Conservation (phyloP, 2,113 vertebrate genomes). For the Pedetes capensis region DNA sequence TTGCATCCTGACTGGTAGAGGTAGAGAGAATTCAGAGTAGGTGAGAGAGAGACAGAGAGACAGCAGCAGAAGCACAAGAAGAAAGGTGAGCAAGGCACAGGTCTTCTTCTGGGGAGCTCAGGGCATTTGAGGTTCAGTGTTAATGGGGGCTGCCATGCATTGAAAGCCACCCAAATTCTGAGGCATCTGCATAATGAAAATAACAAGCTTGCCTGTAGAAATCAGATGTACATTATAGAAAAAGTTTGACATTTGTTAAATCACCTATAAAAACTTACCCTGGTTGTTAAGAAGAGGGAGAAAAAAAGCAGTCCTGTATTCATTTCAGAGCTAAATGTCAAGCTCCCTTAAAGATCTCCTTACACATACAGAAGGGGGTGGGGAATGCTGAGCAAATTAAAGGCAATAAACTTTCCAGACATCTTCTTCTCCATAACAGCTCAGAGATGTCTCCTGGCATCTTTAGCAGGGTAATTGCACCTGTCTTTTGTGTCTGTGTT, state of each 20-base stretch:
- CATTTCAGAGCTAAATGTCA: conserved; percentile 72
- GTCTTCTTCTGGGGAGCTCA: background rate
- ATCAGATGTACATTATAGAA: conserved; percentile 57
- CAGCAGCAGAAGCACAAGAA: background rate
- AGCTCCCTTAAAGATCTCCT: conserved; percentile 55
- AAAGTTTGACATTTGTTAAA: conserved; percentile 73
- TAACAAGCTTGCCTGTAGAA: conserved; percentile 33
- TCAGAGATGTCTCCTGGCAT: conserved; percentile 26
- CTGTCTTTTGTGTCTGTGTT: conserved; percentile 15
- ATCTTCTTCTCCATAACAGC: conserved; percentile 8
- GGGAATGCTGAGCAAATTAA: conserved; percentile 62
- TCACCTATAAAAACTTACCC: conserved; percentile 65
- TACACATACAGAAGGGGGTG: conserved; percentile 53
- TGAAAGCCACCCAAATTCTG: background rate
- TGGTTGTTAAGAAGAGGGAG: conserved; percentile 68
- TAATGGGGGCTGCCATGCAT: background rate
- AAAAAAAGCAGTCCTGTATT: conserved; percentile 60
- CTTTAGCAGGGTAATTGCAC: background rate
- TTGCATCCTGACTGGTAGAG: background rate
- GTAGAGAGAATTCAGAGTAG: background rate
- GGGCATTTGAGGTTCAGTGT: background rate
- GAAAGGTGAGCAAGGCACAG: background rate
- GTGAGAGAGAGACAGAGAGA: background rate
- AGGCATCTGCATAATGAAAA: conserved; percentile 30
- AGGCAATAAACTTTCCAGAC: conserved; percentile 69